Evolutionary conservation across 1,140 invertebrate species (phyloP), one percentile per base, ranked within the genome.

Genomic region (Philotrypesis tridentata): DNA sequence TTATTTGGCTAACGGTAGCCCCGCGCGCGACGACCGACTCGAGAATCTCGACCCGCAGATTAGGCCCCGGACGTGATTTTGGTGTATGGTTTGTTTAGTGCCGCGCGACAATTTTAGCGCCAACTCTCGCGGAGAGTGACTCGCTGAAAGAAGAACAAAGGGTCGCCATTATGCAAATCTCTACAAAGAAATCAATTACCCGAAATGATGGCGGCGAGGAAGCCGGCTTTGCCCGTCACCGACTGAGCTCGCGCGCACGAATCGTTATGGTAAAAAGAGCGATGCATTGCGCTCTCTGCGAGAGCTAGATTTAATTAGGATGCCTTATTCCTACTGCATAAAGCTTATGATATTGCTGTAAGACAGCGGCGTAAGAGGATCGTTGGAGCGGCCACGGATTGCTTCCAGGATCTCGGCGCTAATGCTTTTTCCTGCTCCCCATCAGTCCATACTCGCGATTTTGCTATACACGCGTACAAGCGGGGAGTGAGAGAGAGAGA

Each of bases 401-500:
- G n/a, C 40, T 71, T 71, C 77, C 48, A 60, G 23, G 63, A 78
- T 48, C 63, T 68, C 5, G 74, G 23, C 25, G 8, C 40, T 40
- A 43, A 23, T 31, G 40, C 37, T 72, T 72, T 43, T 72, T 70
- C 25, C 21, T 65, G 67, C 67, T 25, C 29, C 48, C 48, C 48
- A 55, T 55, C 67, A 70, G 67, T 70, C 31, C 31, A 33, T 55
- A 55, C 14, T 17, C 31, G 67, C 67, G 29, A 55, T 55, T n/a
- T 55, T 17, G 48, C 21, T 70, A 31, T 70, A 70, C 27, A n/a
- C 67, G 29, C 67, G 17, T 70, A 33, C 37, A 72, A 37, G 23
- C 70, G 12, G 17, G n/a, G n/a, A n/a, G n/a, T n/a, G n/a, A n/a
- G n/a, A n/a, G n/a, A n/a, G n/a, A n/a, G n/a, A n/a, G n/a, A n/a